Conservation (phyloP, 1,140 invertebrate genomes). For the Papilio aristodemus region DNA sequence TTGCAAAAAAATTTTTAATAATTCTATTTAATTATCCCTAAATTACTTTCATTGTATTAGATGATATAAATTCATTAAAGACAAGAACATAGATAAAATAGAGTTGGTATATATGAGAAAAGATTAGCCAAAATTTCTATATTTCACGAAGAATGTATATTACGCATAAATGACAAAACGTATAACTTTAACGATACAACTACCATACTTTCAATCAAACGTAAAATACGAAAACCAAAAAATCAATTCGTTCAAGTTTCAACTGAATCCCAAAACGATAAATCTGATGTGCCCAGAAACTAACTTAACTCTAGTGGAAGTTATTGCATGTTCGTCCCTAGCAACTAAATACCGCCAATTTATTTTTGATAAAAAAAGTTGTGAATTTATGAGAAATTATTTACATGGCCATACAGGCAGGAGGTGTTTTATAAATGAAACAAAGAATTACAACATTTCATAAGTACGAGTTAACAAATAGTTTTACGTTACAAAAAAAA, state of each 20-base stretch:
- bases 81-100: neutral
- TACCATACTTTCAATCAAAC: too few species aligned
- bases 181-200: neutral
- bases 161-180: neutral
- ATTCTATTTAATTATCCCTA: neutral
- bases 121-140: neutral
- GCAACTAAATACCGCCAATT: neutral
- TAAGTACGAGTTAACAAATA: neutral
- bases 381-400: neutral
- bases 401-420: neutral
- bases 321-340: neutral
- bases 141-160: neutral
- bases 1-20: neutral
- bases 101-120: neutral
- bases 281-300: too few species aligned
- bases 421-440: neutral
- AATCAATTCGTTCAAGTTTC: too few species aligned
- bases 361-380: slow-evolving; percentile 7
- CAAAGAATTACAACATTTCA: slow-evolving; percentile 23
- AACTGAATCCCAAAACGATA: too few species aligned
- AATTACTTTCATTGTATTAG: neutral
- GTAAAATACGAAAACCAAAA: too few species aligned
- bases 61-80: neutral
- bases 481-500: neutral
- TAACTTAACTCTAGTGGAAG: neutral